Percentiles rank a stretch among this genome's conserved stretches.
Conservation (phyloP, 2,888 invertebrate genomes). For the Lepidocyrtoides sp. region DNA sequence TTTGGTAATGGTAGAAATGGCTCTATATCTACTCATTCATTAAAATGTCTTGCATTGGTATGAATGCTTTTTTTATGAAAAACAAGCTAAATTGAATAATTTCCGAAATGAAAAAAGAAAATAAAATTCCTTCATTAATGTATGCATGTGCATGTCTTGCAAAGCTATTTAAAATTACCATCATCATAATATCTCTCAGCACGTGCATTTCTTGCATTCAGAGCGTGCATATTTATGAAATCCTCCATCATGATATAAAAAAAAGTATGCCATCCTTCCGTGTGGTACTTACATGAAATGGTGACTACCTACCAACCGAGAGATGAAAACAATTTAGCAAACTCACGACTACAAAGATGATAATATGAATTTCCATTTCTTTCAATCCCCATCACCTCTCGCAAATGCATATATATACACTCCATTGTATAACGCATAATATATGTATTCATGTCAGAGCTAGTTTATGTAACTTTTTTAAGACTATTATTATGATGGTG, state of each 20-base stretch:
- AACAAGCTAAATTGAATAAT: slow-evolving; percentile 25
- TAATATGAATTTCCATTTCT: slow-evolving; percentile 40
- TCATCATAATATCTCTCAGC: too few relatives aligned
- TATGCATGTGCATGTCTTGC: slow-evolving; percentile 12
- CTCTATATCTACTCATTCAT: too few relatives aligned
- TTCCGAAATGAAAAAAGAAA: neutral
- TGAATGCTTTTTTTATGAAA: neutral
- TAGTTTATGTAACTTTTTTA: slow-evolving; percentile 29
- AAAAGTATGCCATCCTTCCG: neutral
- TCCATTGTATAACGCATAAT: slow-evolving; percentile 19
- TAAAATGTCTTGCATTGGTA: neutral
- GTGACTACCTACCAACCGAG: neutral
- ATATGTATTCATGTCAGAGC: slow-evolving; percentile 50
- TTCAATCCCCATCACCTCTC: slow-evolving; percentile 38
- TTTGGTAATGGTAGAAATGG: too few relatives aligned
- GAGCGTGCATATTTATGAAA: neutral
- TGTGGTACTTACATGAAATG: too few relatives aligned
- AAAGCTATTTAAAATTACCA: neutral
- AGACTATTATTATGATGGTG: slow-evolving; percentile 46
- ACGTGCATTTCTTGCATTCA: neutral
- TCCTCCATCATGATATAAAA: neutral
- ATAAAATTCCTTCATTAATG: neutral
- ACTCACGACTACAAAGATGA: neutral
- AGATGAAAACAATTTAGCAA: slow-evolving; percentile 20
- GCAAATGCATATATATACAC: neutral